A percentile compares a stretch with the other conserved stretches of the same genome.
These are phyloP conservation scores for Hippocampus guttulatus DNA, from an alignment of 2,113 vertebrate genomes.

Conservation along the genomic window DNA sequence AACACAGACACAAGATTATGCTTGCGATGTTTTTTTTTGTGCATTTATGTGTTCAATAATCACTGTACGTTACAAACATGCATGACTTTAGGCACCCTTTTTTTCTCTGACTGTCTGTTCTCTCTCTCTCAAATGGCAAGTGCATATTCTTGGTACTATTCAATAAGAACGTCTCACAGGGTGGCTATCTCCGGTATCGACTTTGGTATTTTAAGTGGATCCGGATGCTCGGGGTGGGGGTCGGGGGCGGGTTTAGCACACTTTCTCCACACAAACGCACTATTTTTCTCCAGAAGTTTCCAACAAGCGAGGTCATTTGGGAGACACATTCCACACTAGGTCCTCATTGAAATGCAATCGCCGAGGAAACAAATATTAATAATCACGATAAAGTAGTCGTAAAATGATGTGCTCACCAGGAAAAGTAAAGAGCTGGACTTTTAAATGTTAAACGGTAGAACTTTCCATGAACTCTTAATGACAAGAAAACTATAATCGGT, in stretches of 20 bases:
- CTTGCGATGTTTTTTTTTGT: too few relatives aligned
- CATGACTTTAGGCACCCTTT: too few relatives aligned
- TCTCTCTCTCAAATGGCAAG: background rate
- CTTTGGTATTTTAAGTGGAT: slow-evolving; percentile 42
- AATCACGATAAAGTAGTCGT: too few relatives aligned
- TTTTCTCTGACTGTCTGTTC: too few relatives aligned
- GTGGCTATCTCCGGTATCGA: slow-evolving; percentile 21
- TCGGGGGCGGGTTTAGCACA: slow-evolving; percentile 3
- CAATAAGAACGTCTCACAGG: background rate
- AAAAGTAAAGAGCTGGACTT: background rate
- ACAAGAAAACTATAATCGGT: background rate
- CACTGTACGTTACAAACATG: too few relatives aligned
- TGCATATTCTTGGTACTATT: background rate
- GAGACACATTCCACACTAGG: background rate
- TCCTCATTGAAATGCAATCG: background rate
- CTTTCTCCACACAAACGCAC: slow-evolving; percentile 7
- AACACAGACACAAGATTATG: too few relatives aligned
- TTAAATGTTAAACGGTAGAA: background rate
- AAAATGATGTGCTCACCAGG: background rate
- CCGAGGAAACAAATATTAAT: background rate
- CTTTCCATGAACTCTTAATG: background rate
- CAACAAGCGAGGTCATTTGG: background rate
- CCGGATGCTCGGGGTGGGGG: slow-evolving; percentile 24
- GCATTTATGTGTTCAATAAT: too few relatives aligned
- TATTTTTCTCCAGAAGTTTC: slow-evolving; percentile 1